A percentile compares a stretch with the other conserved stretches of the same genome.
Conservation (phyloP, 35 echinoderm and acorn worm species). For the Apostichopus japonicus region DNA sequence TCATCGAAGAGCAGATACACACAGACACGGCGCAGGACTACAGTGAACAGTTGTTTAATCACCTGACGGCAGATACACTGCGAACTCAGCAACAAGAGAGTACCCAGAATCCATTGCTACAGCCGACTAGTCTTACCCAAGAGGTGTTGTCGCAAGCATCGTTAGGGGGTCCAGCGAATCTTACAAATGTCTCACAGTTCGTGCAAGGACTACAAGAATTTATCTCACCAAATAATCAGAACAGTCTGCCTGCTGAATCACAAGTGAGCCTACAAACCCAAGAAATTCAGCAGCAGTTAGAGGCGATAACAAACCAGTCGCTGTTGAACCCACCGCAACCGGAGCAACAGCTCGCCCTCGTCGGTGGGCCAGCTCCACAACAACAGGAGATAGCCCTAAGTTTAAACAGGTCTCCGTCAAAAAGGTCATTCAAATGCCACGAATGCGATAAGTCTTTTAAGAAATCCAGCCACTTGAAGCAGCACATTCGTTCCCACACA, state of each 20-base stretch:
- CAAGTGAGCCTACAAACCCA: slow-evolving; percentile 95
- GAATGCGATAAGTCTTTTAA: slow-evolving; percentile 91
- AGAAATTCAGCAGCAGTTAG: slow-evolving; percentile 97
- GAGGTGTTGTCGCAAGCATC: slow-evolving; percentile 57
- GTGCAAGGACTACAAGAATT: slow-evolving; percentile 50
- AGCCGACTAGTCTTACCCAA: slow-evolving; percentile 29
- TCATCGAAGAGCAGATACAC: slow-evolving; percentile 19
- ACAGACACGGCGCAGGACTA: slow-evolving; percentile 60
- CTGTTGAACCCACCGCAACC: not conserved
- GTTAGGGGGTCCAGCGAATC: slow-evolving; percentile 46
- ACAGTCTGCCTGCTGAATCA: slow-evolving; percentile 5
- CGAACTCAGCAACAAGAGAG: not conserved
- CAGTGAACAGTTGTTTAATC: slow-evolving; percentile 44
- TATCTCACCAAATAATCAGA: slow-evolving; percentile 25
- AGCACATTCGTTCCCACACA: slow-evolving; percentile 95
- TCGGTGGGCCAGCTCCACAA: not conserved
- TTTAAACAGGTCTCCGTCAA: slow-evolving; percentile 54
- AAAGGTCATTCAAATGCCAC: slow-evolving; percentile 75
- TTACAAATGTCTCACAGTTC: slow-evolving; percentile 56
- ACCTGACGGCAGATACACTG: slow-evolving; percentile 26
- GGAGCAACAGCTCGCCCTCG: slow-evolving; percentile 7
- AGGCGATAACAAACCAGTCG: slow-evolving; percentile 93
- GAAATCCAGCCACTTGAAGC: slow-evolving; percentile 98
- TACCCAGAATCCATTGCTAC: slow-evolving; percentile 45
- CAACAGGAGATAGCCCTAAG: slow-evolving; percentile 17